Conservation (phyloP, 2,797 vertebrate genomes). For the Chelmon rostratus region DNA sequence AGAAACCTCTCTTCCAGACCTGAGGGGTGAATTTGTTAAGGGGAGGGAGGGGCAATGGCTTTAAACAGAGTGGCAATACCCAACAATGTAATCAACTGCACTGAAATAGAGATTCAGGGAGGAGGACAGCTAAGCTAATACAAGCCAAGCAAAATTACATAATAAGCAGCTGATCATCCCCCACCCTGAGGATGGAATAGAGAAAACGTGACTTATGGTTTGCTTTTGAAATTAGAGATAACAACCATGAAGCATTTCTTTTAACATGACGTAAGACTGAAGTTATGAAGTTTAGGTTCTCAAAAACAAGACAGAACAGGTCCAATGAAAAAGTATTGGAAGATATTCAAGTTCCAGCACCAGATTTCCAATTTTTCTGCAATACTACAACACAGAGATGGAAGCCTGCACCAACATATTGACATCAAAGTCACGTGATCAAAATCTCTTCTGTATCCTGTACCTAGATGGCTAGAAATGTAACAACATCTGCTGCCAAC, state of each 20-base stretch:
- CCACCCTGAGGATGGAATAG: conserved; percentile 45
- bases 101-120: conserved; percentile 65
- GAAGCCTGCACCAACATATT: not conserved
- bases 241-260: conserved; percentile 22
- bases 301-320: conserved; percentile 71
- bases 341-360: conserved; percentile 23
- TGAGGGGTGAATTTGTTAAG: conserved; percentile 42
- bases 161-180: conserved; percentile 56
- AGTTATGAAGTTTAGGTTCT: conserved; percentile 55
- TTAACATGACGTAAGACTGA: conserved; percentile 37
- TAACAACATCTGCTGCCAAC: conserved; percentile 2
- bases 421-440: too few species aligned
- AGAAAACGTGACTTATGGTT: conserved; percentile 45
- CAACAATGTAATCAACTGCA: conserved; percentile 67
- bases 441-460: too few species aligned
- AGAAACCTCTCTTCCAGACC: conserved; percentile 24
- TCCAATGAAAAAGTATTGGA: conserved; percentile 37
- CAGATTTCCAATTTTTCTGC: conserved; percentile 15
- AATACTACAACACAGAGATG: not conserved
- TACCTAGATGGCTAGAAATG: too few species aligned
- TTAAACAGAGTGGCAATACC: conserved; percentile 59
- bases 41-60: conserved; percentile 6
- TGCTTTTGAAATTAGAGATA: conserved; percentile 36
- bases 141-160: conserved; percentile 63
- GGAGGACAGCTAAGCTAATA: conserved; percentile 52